Conservation (phyloP, 1,140 invertebrate genomes). For the Ostrea edulis region DNA sequence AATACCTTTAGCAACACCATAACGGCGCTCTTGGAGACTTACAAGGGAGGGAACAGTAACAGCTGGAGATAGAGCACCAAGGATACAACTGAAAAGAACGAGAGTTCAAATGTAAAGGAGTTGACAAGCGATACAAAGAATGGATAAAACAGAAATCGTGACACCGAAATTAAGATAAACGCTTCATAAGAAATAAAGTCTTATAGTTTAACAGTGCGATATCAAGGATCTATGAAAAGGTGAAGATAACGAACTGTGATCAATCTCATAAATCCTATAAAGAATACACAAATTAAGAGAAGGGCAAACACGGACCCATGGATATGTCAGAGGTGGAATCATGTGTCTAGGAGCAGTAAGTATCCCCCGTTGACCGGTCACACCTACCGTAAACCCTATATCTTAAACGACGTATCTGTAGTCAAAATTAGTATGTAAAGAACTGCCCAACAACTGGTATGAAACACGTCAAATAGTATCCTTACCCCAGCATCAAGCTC, state of each 20-base stretch:
- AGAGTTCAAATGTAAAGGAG: no score
- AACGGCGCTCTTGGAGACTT: conserved; percentile 89
- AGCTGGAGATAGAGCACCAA: conserved; percentile 86
- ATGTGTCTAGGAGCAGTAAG: no score
- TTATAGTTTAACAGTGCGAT: neutral
- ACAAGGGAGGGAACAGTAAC: conserved; percentile 95
- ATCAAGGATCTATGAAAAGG: neutral
- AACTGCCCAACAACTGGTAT: no score
- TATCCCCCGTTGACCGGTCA: no score
- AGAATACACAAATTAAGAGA: no score
- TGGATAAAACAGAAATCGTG: neutral
- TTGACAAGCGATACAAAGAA: neutral
- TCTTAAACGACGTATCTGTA: no score
- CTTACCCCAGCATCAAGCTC: conserved; percentile 86
- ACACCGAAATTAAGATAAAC: neutral
- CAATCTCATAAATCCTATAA: neutral
- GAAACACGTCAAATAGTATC: neutral
- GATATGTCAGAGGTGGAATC: no score
- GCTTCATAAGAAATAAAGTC: neutral
- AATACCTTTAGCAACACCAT: conserved; percentile 95
- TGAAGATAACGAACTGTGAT: no score
- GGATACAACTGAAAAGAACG: conserved; percentile 54
- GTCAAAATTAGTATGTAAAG: no score
- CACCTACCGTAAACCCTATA: no score
- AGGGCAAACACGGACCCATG: no score